phyloP scores from a whole-genome alignment of 2,113 vertebrate species.

The Calidris pygmaea region DNA sequence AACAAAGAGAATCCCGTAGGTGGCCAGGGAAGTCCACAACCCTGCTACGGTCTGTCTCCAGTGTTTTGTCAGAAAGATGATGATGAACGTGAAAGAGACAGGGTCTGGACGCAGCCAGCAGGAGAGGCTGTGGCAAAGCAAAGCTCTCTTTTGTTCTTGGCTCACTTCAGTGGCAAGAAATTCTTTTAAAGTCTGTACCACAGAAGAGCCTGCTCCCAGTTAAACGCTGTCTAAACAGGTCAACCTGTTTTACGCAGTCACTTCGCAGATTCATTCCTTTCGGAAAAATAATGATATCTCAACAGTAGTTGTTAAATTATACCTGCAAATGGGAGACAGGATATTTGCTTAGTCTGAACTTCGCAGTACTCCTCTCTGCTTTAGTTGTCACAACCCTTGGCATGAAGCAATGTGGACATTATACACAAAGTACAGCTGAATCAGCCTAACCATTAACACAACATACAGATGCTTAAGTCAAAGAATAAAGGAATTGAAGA shows the following conservation, averaged over 20 bases:
- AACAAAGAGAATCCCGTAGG: background rate
- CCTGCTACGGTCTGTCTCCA: background rate
- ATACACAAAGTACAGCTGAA: slow-evolving; percentile 34
- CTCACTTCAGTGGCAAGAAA: background rate
- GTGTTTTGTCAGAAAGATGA: background rate
- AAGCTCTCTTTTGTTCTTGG: background rate
- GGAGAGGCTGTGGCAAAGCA: background rate
- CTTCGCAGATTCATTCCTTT: slow-evolving; percentile 3
- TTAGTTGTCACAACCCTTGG: slow-evolving; percentile 23
- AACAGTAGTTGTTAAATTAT: slow-evolving; percentile 16
- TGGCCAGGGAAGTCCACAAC: background rate
- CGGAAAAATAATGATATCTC: slow-evolving; percentile 23
- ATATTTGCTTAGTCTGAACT: slow-evolving; percentile 4
- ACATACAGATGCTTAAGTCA: background rate
- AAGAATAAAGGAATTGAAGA: slow-evolving; percentile 45
- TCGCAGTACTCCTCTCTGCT: slow-evolving; percentile 30
- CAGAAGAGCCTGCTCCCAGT: background rate
- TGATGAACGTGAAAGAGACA: background rate
- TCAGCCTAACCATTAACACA: slow-evolving; percentile 41
- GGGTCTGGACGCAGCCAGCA: background rate
- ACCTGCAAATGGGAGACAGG: background rate
- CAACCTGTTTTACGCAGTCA: background rate
- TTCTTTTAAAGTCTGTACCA: background rate
- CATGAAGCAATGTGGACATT: slow-evolving; percentile 18
- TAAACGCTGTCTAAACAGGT: background rate